Base-by-base conservation (phyloP, 2,797 vertebrate species). In the Ceryle rudis region DNA sequence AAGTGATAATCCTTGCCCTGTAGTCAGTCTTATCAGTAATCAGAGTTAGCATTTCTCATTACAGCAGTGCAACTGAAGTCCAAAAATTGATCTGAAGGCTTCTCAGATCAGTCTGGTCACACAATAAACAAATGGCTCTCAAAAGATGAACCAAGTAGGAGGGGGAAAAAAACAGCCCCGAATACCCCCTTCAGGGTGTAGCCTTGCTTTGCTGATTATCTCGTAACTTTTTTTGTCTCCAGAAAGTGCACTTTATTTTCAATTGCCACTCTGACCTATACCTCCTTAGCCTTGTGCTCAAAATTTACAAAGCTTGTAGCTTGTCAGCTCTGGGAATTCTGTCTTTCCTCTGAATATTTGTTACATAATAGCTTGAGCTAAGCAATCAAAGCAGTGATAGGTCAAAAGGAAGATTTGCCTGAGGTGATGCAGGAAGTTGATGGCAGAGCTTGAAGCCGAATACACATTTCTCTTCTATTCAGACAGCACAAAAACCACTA, bases 341-440 rank as follows among this genome's bases (percentile, higher is more conserved):
- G 14, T 90, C 73, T 89, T 96, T 93, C 77, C 93, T 94, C 86
- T 90, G 88, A 95, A 79, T 94, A 95, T 96, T 96, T 93, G 92
- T 97, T 97, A 96, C 88, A 96, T 97, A 97, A 96, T 93, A 92
- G 86, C 73, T 92, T 62, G 70, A 96, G 93, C 90, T 90, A 86
- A 95, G 83, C 90, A 95, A 97, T 97, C 96, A 96, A 96, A 97
- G 93, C 5, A 0, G 88, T 58, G 81, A 93, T 93, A 96, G 94
- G 96, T 96, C 95, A 96, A 93, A 97, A 96, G 86, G 88, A 96
- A 96, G 88, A 96, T 86, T 96, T 96, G 96, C 96, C 94, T 84
- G 94, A 94, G 94, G 96, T 96, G 81, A 96, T 96, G 90, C 46
- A 96, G 83, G 92, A 95, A 95, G 93, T 77, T 90, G 96, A 95